Evolutionary conservation across 1,140 invertebrate genomes (phyloP), one percentile per base, ranked within the genome.

Genomic region (Apolygus lucorum): DNA sequence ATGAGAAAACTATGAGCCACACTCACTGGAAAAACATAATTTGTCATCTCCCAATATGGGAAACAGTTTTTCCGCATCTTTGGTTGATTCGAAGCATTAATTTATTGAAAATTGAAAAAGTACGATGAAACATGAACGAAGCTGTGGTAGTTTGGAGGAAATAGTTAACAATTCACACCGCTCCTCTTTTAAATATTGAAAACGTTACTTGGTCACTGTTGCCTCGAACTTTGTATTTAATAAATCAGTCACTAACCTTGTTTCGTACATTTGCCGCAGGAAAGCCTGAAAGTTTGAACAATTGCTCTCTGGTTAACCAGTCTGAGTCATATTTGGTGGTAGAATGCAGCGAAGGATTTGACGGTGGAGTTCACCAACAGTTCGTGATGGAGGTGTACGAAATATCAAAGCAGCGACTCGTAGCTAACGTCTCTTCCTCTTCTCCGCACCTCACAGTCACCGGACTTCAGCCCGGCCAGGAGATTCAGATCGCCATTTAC

Each of bases 301-400:
- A 87, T 76, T 87, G 86, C 75, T 80, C 84, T 13, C 80, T 94
- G 24, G 84, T 88, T 64, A 95, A 95, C 78, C 90, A 92, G 77
- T 94, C 91, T 62, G 85, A 87, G 68, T 90, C 93, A 74, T 88
- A 90, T 0, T 74, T 88, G 22, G 78, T 81, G 72, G 81, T 86
- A 62, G 82, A 85, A 54, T 88, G 86, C 75, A 74, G 77, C 17
- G 83, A 84, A 72, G 85, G 85, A 42, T 87, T 87, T 75, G 84
- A 87, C 76, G 86, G 90, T 26, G 90, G 90, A 34, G 79, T 91
- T 34, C 83, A 84, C 21, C 90, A 91, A 79, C 82, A 83, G 75
- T 91, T 90, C 80, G 83, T 88, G 26, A 84, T 91, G 77, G 88
- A 90, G 79, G 85, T 91, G 69, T 85, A 85, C 71, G 84, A 86